Conservation (phyloP, 2,888 invertebrate genomes). For the Diarsia mendica region DNA sequence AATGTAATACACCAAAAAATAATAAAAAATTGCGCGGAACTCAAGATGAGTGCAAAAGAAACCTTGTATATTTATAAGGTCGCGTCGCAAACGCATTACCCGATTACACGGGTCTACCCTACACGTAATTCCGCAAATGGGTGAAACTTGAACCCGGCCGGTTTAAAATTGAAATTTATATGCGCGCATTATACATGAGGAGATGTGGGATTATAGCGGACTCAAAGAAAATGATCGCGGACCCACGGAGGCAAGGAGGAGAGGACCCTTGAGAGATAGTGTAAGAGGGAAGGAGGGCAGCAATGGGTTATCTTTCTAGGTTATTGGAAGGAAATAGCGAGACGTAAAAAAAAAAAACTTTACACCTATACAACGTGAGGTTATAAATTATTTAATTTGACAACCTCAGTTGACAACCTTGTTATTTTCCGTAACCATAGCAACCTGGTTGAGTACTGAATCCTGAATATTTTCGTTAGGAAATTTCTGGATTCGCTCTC, state of each 20-base stretch:
- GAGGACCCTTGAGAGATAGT: slow-evolving; percentile 69
- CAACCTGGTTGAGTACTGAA: too few relatives aligned
- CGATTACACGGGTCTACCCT: slow-evolving; percentile 74
- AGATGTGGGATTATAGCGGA: slow-evolving; percentile 76
- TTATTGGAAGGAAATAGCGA: slow-evolving; percentile 44
- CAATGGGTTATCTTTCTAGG: slow-evolving; percentile 37
- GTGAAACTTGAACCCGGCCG: slow-evolving; percentile 85
- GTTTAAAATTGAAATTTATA: slow-evolving; percentile 90
- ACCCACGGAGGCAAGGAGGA: slow-evolving; percentile 28
- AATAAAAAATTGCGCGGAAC: slow-evolving; percentile 51
- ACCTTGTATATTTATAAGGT: slow-evolving; percentile 79
- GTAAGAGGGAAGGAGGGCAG: slow-evolving; percentile 38
- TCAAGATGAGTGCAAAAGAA: slow-evolving; percentile 64
- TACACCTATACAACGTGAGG: too few relatives aligned
- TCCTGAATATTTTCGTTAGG: too few relatives aligned
- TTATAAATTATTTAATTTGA: too few relatives aligned
- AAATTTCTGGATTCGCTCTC: too few relatives aligned
- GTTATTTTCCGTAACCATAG: too few relatives aligned
- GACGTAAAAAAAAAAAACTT: too few relatives aligned
- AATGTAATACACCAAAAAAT: slow-evolving; percentile 52
- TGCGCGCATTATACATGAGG: slow-evolving; percentile 88
- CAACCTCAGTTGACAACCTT: too few relatives aligned
- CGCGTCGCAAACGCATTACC: slow-evolving; percentile 81
- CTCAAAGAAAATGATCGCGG: slow-evolving; percentile 68
- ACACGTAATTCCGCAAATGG: slow-evolving; percentile 87